Conservation (phyloP, 2,113 vertebrate genomes). For the Pardalotus punctatus region DNA sequence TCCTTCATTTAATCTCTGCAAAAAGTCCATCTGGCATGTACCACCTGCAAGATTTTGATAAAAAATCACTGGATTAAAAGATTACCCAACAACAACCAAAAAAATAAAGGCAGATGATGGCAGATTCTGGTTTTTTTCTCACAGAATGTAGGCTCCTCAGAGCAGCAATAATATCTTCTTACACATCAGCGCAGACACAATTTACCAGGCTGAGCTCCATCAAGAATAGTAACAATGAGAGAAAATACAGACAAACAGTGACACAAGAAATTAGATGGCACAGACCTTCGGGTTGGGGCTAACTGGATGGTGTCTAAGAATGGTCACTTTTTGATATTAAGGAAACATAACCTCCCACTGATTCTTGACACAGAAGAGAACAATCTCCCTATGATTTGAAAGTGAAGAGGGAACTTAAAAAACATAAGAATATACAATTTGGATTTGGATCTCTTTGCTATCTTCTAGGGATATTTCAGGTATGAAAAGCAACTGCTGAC, state of each 20-base stretch:
- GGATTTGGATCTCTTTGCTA: not conserved
- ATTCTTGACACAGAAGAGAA: not conserved
- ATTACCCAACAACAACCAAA: not conserved
- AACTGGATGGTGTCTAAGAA: not conserved
- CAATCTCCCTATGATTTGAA: not conserved
- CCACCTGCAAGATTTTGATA: not conserved
- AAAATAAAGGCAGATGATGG: not conserved
- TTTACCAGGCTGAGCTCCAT: not conserved
- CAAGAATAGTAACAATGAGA: not conserved
- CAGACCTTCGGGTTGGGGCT: accelerated
- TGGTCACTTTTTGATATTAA: not conserved
- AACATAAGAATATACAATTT: not conserved
- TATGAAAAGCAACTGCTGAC: conserved; percentile 19
- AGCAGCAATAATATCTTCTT: not conserved
- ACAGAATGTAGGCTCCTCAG: not conserved
- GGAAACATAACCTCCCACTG: not conserved
- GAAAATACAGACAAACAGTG: not conserved
- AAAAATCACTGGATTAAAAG: not conserved
- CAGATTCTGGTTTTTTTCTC: not conserved
- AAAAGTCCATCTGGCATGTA: not conserved
- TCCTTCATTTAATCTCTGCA: not conserved
- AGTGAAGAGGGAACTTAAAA: not conserved
- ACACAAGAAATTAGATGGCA: not conserved
- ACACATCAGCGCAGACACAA: not conserved
- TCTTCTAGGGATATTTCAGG: conserved; percentile 33